Evolutionary conservation across 1,140 invertebrate species (phyloP), one percentile per base, ranked within the genome.

Genomic region (Ericerus pela): DNA sequence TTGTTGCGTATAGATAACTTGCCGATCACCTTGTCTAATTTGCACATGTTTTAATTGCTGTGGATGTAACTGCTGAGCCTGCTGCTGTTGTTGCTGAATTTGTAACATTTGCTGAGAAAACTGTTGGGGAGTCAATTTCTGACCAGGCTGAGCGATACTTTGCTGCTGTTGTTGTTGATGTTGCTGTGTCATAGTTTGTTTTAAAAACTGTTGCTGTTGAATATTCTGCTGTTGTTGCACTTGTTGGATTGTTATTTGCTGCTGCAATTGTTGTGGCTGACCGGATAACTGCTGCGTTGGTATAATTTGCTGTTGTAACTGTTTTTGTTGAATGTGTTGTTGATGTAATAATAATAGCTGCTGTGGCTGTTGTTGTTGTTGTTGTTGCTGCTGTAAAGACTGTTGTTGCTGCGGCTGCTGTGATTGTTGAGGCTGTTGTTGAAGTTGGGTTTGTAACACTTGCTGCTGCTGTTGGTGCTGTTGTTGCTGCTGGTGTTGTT

Each of bases 231-330:
- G 58, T 51, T 55, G 59, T 38, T 57, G 62, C 29, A 60, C 53
- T 29, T 60, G 63, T 43, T 64, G 58, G 14, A 54, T 43, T 37
- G 65, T 64, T 58, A 37, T 56, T 41, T 59, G 59, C 22, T 59
- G 59, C 27, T 61, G 58, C 10, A 54, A 51, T 58, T 57, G 58
- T 41, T 60, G 58, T 26, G 71, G 71, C 33, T 74, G 72, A 43
- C 72, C 69, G 2, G 73, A 71, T 59, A 74, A 72, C 38, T 74
- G 72, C 33, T 72, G 73, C 16, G 72, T n/a, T n/a, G n/a, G n/a
- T n/a, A 72, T 69, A 54, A 73, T 68, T 64, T 74, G 72, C 47
- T 65, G 72, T 52, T 72, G 74, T 24, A 68, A 68, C 52, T 69
- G 69, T 28, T 71, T 66, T 36, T 69, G 66, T 38, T 71, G 70